Evolutionary conservation across 2,113 vertebrate genomes (phyloP).

Genomic region (Apteryx mantelli): DNA sequence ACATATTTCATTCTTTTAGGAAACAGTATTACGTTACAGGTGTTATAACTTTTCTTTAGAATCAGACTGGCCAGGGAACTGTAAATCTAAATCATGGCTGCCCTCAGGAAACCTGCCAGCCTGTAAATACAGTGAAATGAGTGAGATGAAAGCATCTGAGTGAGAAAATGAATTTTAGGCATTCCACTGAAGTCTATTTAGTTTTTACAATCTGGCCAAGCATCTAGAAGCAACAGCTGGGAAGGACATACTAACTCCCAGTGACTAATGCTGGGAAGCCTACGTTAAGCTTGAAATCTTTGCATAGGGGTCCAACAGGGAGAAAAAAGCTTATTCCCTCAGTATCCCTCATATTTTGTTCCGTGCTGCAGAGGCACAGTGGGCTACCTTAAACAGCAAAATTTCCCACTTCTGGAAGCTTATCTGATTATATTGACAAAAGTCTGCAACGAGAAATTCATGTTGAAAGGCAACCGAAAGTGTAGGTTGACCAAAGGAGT

Average conservation of each 20-base stretch:
- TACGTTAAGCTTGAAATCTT: constrained; percentile 46
- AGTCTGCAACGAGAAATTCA: neutral
- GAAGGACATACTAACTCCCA: constrained; percentile 43
- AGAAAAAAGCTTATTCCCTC: neutral
- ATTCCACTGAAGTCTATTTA: constrained; percentile 77
- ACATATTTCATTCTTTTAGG: constrained; percentile 57
- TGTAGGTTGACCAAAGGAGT: neutral
- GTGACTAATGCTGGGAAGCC: constrained; percentile 61
- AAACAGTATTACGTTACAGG: constrained; percentile 77
- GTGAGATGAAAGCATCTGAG: constrained; percentile 75
- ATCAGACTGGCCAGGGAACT: constrained; percentile 74
- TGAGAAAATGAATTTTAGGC: constrained; percentile 79
- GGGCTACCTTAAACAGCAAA: neutral
- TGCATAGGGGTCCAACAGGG: neutral
- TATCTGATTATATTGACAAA: neutral
- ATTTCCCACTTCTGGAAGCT: neutral
- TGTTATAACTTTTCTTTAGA: constrained; percentile 74
- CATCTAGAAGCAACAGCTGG: constrained; percentile 48
- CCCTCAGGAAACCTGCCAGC: constrained; percentile 76
- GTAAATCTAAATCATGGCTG: constrained; percentile 77
- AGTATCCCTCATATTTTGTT: neutral
- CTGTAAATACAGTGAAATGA: constrained; percentile 77
- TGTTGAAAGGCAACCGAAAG: neutral
- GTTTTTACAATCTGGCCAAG: constrained; percentile 69
- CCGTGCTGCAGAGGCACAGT: neutral